phyloP scores from a whole-genome alignment of 2,113 vertebrate genomes.

The Dermatemys mawii region DNA sequence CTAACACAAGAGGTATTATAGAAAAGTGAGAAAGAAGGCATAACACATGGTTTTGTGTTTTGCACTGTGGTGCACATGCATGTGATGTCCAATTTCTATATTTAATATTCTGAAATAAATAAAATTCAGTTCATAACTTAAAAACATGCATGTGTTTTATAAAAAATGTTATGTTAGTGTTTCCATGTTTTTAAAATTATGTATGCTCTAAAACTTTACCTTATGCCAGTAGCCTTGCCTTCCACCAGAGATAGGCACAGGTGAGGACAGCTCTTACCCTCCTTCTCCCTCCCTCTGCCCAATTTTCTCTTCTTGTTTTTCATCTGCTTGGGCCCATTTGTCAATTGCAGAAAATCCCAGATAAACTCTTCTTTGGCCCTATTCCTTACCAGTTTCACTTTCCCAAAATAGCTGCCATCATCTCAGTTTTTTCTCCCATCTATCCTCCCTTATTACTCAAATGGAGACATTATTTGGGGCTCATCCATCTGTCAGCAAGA shows the following conservation, averaged over 20 bases:
- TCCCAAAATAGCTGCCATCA: conserved; percentile 46
- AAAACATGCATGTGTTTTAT: background rate
- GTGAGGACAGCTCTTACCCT: conserved; percentile 25
- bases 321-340: background rate
- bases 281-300: conserved; percentile 44
- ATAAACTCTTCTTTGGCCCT: conserved; percentile 19
- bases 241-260: too few relatives aligned
- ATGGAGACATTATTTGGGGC: conserved; percentile 38
- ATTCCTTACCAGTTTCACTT: conserved; percentile 44
- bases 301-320: conserved; percentile 21
- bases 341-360: background rate
- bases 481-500: conserved; percentile 44
- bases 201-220: background rate
- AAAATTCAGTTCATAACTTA: background rate
- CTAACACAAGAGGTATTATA: background rate
- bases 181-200: background rate
- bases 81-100: background rate
- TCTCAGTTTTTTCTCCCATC: conserved; percentile 27
- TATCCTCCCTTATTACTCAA: conserved; percentile 31
- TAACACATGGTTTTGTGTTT: background rate
- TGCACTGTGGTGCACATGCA: background rate
- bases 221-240: background rate
- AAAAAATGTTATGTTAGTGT: background rate
- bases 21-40: background rate
- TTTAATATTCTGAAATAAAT: background rate